phyloP scores from a whole-genome alignment of 2,797 vertebrate species.

The Sandelia bainsii region DNA sequence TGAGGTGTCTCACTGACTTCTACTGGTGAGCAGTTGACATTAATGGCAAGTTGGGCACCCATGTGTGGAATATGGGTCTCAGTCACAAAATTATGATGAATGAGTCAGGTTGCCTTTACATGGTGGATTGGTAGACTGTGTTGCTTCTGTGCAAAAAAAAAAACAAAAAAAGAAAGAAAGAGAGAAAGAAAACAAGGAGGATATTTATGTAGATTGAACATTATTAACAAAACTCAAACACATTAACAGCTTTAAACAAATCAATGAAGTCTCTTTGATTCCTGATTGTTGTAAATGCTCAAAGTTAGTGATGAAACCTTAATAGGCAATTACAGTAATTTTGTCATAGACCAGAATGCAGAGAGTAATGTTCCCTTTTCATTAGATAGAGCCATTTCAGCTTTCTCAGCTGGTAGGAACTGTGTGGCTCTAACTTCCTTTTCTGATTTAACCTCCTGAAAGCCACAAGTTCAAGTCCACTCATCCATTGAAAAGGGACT shows the following conservation, averaged over 20 bases:
- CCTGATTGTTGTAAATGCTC: constrained; percentile 10
- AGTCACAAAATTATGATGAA: constrained; percentile 83
- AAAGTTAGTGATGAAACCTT: constrained; percentile 6
- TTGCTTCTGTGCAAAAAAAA: background rate
- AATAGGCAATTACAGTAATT: constrained; percentile 9
- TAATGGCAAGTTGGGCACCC: constrained; percentile 75
- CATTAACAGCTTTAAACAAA: constrained; percentile 10
- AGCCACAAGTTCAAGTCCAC: constrained; percentile 22
- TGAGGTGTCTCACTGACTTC: constrained; percentile 64
- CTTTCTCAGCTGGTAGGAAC: constrained; percentile 22
- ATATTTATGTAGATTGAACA: background rate
- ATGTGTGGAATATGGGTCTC: constrained; percentile 78
- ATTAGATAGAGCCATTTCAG: constrained; percentile 1
- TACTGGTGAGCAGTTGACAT: constrained; percentile 71
- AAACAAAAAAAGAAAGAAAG: background rate
- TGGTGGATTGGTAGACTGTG: constrained; percentile 15
- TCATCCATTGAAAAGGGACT: constrained; percentile 32
- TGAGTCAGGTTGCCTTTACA: constrained; percentile 62
- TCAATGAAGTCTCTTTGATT: background rate
- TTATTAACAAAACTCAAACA: constrained; percentile 11
- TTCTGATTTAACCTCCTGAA: constrained; percentile 11
- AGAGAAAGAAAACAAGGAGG: too few relatives aligned
- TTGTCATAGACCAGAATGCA: constrained; percentile 4
- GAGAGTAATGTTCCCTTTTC: constrained; percentile 32
- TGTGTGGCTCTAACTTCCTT: background rate